phyloP scores from a whole-genome alignment of 2,797 vertebrate genomes.

The Intellagama lesueurii region DNA sequence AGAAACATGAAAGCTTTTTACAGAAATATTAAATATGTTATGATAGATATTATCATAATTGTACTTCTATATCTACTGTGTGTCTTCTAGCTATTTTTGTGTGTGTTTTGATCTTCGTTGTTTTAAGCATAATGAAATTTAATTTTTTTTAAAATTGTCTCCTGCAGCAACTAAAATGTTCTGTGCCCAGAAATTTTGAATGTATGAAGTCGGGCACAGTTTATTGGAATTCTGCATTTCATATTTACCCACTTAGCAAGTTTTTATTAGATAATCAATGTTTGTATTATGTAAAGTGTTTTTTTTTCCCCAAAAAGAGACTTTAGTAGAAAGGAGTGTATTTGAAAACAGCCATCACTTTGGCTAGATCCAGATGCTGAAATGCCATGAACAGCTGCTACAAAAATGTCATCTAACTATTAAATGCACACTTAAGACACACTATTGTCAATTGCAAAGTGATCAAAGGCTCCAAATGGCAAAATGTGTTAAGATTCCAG shows the following conservation, averaged over 20 bases:
- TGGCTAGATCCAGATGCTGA: conserved; percentile 55
- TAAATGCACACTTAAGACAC: conserved; percentile 59
- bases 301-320: background rate
- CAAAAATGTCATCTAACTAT: conserved; percentile 65
- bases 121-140: background rate
- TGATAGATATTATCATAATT: too few species aligned
- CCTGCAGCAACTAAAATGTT: background rate
- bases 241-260: background rate
- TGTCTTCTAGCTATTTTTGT: too few species aligned
- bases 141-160: background rate
- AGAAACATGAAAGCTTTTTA: too few species aligned
- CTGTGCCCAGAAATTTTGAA: background rate
- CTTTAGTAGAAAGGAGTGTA: conserved; percentile 1
- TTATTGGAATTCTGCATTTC: background rate
- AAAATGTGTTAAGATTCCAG: background rate
- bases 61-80: too few species aligned
- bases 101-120: too few species aligned
- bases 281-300: background rate
- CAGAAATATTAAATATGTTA: too few species aligned
- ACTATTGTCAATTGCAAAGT: conserved; percentile 44
- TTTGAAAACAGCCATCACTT: conserved; percentile 53
- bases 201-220: background rate
- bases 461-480: conserved; percentile 59
- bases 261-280: background rate
- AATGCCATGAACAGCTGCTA: conserved; percentile 63